phyloP scores from a whole-genome alignment of 2,888 invertebrate genomes.

The Diabrotica balteata region DNA sequence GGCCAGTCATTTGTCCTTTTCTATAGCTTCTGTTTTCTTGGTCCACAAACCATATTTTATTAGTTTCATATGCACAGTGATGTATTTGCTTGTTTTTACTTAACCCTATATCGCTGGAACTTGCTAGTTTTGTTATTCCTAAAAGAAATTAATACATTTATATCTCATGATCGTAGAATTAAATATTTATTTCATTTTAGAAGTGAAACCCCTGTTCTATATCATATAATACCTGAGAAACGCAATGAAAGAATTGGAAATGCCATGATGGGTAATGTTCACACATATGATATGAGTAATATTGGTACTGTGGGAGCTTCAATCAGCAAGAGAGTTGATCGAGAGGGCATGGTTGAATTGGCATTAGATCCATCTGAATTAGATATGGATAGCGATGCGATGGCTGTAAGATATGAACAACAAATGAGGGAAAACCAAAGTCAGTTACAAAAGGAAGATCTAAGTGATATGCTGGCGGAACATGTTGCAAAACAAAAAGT shows the following conservation, averaged over 20 bases:
- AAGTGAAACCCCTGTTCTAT: slow-evolving; percentile 91
- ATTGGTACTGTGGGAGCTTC: slow-evolving; percentile 64
- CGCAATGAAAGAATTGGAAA: slow-evolving; percentile 87
- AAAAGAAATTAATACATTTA: no score
- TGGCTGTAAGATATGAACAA: slow-evolving; percentile 95
- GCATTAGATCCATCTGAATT: slow-evolving; percentile 97
- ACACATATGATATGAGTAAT: slow-evolving; percentile 91
- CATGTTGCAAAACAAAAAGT: slow-evolving; percentile 97
- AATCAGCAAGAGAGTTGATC: slow-evolving; percentile 51
- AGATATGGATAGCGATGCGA: slow-evolving; percentile 94
- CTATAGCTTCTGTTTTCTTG: no score
- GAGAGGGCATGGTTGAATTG: slow-evolving; percentile 82
- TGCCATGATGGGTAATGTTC: slow-evolving; percentile 98
- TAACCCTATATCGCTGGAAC: no score
- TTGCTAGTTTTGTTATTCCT: no score
- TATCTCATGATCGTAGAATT: no score
- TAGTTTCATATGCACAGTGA: no score
- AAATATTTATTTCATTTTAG: slow-evolving; percentile 58
- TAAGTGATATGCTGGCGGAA: slow-evolving; percentile 98
- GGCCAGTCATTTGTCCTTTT: no score
- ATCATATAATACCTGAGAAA: slow-evolving; percentile 95
- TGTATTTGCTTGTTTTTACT: no score
- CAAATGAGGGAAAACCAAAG: slow-evolving; percentile 93
- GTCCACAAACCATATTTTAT: no score
- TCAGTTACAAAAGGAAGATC: slow-evolving; percentile 88